Evolutionary conservation across 2,888 invertebrate species (phyloP), one percentile per base, ranked within the genome.

Genomic region (Hypsopygia costalis): DNA sequence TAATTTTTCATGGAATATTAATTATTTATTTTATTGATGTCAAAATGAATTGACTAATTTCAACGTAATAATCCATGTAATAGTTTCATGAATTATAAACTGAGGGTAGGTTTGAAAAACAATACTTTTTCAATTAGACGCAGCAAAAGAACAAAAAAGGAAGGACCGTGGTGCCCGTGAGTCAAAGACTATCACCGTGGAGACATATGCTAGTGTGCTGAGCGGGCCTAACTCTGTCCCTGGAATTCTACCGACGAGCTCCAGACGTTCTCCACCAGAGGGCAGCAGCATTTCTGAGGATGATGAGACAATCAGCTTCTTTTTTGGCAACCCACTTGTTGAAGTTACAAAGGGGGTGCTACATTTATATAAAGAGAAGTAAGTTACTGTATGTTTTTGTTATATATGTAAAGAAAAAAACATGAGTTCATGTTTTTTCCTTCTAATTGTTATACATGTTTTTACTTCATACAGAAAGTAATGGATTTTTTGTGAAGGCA

Each of bases 311-410:
- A 92, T 94, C 36, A 91, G 91, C 36, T 98, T 98, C 81, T 96
- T 96, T 58, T 97, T 96, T 58, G 99, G 99, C 2, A 99, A 99
- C 89, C 99, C 98, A 0, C 93, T 95, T 61, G 97, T 99, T 0
- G 99, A 99, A 83, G 94, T 97, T 25, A 98, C 98, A 0, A 97
- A 97, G 76, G 99, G 99, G 28, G 94, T 99, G 34, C 88, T 99
- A 43, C 99, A 99, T 90, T 90, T 99, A 11, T 99, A 97, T 76
- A 99, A 98, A 76, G 98, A 98, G 77, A 97, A 98, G 98, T 98
- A 83, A 83, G 92, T 82, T 6, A 6, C 11, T n/a, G 4, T 11
- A 30, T 34, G 20, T 20, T 10, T 10, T 30, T 5, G 12, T 11
- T 43, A 11, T 8, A 21, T 34, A n/a, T n/a, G n/a, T n/a, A n/a